Conservation (phyloP, 2,113 vertebrate species). For the Sus scrofa region T2T-Sscrofa CM000815.6:96435001-96435500, state of each 20-base stretch:
- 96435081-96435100: background rate
- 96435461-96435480: too few species aligned
- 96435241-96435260: background rate
- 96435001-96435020: background rate
- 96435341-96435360: too few species aligned
- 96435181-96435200: too few species aligned
- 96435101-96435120: background rate
- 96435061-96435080: background rate
- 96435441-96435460: too few species aligned
- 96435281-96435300: background rate
- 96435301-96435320: background rate
- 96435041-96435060: background rate
- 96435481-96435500: too few species aligned
- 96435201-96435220: background rate
- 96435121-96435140: background rate
- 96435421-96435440: too few species aligned
- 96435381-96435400: too few species aligned
- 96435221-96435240: background rate
- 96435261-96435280: background rate
- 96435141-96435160: background rate
- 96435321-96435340: too few species aligned
- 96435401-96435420: too few species aligned
- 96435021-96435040: background rate
- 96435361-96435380: too few species aligned
- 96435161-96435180: background rate